Evolutionary conservation across 2,797 vertebrate genomes (phyloP).

Genomic region (Linurgus olivaceus): DNA sequence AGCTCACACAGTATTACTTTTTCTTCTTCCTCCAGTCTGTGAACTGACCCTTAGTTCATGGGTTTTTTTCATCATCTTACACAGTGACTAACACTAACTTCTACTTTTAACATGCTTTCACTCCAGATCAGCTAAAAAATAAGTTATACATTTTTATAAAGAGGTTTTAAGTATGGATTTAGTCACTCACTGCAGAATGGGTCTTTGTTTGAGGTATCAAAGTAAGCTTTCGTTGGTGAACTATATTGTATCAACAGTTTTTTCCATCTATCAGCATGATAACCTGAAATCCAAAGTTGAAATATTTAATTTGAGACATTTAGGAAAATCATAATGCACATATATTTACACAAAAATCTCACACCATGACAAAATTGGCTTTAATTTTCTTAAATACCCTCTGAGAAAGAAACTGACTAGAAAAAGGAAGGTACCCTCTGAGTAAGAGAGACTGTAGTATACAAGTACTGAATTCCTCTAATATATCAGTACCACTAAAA

Average conservation of each 20-base stretch:
- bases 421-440: not conserved
- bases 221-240: conserved; percentile 64
- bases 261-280: conserved; percentile 74
- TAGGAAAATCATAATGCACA: not conserved
- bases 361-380: not conserved
- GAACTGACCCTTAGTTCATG: not conserved
- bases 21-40: not conserved
- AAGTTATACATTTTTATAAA: not conserved
- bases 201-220: conserved; percentile 71
- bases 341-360: not conserved
- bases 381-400: not conserved
- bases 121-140: not conserved
- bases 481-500: not conserved
- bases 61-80: not conserved
- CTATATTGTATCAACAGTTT: conserved; percentile 4
- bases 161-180: not conserved
- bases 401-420: not conserved
- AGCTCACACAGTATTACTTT: not conserved
- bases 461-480: not conserved
- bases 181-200: conserved; percentile 80
- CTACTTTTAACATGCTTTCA: not conserved
- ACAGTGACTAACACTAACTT: not conserved
- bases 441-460: not conserved
- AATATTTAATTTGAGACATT: conserved; percentile 7
- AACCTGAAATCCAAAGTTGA: conserved; percentile 70